Conservation (phyloP, 1,140 invertebrate genomes). For the Drosophila cardini region DNA sequence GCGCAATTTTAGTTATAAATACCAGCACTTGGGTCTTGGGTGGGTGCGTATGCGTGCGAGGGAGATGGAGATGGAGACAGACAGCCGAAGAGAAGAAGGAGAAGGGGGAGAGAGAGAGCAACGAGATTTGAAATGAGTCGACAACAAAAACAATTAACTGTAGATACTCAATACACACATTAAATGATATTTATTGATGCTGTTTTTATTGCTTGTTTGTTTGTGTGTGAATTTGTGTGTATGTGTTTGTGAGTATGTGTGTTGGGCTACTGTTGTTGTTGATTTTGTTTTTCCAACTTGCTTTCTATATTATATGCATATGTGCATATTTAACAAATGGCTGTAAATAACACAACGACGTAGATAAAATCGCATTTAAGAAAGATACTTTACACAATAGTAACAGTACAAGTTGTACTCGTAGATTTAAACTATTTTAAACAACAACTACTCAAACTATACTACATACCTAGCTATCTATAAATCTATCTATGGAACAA, state of each 20-base stretch:
- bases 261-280: conserved; percentile 35
- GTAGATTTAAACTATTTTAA: not conserved
- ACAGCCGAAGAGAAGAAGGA: not conserved
- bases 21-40: conserved; percentile 71
- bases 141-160: conserved; percentile 75
- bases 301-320: conserved; percentile 42
- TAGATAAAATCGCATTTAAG: conserved; percentile 40
- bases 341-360: conserved; percentile 34
- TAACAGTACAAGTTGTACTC: conserved; percentile 43
- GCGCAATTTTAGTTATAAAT: conserved; percentile 70
- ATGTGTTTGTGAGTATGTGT: conserved; percentile 9
- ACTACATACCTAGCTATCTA: not conserved
- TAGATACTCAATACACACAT: conserved; percentile 57
- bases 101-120: conserved; percentile 10
- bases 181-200: conserved; percentile 76
- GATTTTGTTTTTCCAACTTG: conserved; percentile 43
- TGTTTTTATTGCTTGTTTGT: conserved; percentile 40
- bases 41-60: conserved; percentile 1
- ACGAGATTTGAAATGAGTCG: conserved; percentile 66
- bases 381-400: conserved; percentile 23
- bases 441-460: conserved; percentile 13
- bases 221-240: conserved; percentile 20
- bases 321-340: conserved; percentile 21
- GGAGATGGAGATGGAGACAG: conserved; percentile 2
- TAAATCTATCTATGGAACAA: conserved; percentile 11